Evolutionary conservation across 2,113 vertebrate genomes (phyloP).

Genomic region (Spea multiplicata): DNA sequence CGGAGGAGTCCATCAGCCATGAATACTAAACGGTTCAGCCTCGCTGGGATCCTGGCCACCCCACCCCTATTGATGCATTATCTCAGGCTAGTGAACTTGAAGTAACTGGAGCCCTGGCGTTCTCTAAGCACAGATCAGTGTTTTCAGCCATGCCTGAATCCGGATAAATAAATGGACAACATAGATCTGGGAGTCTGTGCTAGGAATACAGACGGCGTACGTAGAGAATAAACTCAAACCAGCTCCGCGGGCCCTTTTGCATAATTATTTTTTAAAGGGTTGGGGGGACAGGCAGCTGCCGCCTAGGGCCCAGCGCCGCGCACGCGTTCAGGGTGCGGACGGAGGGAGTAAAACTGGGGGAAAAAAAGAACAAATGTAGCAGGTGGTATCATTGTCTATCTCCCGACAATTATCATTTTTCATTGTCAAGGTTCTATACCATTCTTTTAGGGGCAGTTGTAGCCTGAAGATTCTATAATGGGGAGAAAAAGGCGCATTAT

Average conservation of each 20-base stretch:
- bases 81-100: constrained; percentile 46
- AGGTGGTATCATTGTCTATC: constrained; percentile 42
- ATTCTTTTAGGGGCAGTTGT: constrained; percentile 12
- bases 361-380: constrained; percentile 17
- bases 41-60: constrained; percentile 9
- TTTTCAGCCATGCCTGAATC: constrained; percentile 35
- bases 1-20: constrained; percentile 44
- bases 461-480: constrained; percentile 19
- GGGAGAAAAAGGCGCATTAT: constrained; percentile 8
- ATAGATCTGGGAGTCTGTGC: constrained; percentile 15
- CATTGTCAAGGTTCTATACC: constrained; percentile 41
- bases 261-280: constrained; percentile 4
- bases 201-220: constrained; percentile 6
- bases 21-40: constrained; percentile 39
- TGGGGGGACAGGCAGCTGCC: constrained; percentile 15
- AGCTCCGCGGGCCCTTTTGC: constrained; percentile 21
- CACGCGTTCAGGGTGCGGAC: background rate
- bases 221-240: constrained; percentile 16
- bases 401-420: constrained; percentile 42
- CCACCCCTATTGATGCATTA: constrained; percentile 40
- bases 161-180: constrained; percentile 42
- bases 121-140: constrained; percentile 5
- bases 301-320: background rate
- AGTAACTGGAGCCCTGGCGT: constrained; percentile 35
- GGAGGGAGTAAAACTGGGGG: background rate